A percentile compares a stretch with the other conserved stretches of the same genome.
Evolutionary conservation across 2,113 vertebrate species (phyloP).

Genomic region (Mustelus asterias): DNA sequence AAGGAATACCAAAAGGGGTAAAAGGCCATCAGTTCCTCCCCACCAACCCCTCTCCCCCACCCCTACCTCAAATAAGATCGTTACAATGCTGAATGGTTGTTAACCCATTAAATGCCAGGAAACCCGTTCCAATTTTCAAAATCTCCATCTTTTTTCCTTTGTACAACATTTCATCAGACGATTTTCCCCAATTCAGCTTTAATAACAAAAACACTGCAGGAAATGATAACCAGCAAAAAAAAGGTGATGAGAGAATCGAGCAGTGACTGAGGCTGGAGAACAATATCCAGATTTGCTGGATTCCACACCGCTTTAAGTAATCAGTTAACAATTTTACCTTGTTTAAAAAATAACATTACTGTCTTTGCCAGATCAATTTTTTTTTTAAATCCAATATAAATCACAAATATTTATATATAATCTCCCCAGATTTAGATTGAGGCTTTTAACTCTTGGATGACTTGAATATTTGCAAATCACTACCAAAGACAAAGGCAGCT

Average conservation of each 20-base stretch:
- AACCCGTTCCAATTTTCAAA: background rate
- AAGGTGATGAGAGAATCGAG: background rate
- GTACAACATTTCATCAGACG: background rate
- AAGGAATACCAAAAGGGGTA: background rate
- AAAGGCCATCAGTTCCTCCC: too few species aligned
- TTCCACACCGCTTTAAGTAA: background rate
- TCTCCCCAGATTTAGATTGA: background rate
- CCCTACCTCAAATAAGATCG: too few species aligned
- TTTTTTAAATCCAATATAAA: background rate
- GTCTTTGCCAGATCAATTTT: background rate
- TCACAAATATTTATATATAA: background rate
- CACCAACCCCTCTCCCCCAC: background rate
- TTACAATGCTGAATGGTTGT: background rate
- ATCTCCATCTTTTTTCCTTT: background rate
- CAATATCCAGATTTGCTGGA: background rate
- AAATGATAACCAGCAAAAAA: background rate
- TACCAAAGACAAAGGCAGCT: too few species aligned
- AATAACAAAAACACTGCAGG: background rate
- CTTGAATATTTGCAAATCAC: background rate
- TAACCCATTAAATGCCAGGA: background rate
- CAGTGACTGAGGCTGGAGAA: background rate
- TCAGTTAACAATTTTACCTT: background rate
- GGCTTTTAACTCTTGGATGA: background rate
- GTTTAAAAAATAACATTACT: background rate
- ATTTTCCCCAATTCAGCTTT: background rate